phyloP scores from a whole-genome alignment of 2,888 invertebrate species.

The Thecophora atra region DNA sequence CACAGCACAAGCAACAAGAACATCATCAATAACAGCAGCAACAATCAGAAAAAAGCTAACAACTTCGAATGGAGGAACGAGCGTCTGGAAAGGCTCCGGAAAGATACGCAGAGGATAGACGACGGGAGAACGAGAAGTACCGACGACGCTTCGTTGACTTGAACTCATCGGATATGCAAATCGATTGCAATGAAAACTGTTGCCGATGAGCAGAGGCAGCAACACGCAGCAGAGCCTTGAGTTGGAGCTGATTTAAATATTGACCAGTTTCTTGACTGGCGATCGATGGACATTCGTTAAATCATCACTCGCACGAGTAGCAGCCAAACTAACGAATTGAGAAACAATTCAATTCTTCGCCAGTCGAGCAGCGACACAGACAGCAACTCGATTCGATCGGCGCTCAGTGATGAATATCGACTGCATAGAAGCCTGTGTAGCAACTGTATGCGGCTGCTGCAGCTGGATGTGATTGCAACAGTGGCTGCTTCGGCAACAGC shows the following conservation, averaged over 20 bases:
- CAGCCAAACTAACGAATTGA: conserved; percentile 29
- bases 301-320: conserved; percentile 29
- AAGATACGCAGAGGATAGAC: conserved; percentile 28
- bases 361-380: not conserved
- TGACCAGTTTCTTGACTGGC: conserved; percentile 19
- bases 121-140: not conserved
- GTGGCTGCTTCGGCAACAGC: conserved; percentile 15
- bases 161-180: conserved; percentile 38
- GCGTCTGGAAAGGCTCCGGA: too few species aligned
- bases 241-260: conserved; percentile 33
- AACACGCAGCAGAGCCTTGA: not conserved
- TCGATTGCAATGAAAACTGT: conserved; percentile 37
- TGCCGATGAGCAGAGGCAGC: conserved; percentile 13
- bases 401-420: conserved; percentile 17
- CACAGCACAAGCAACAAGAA: conserved; percentile 21
- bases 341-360: conserved; percentile 36
- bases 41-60: conserved; percentile 14
- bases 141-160: conserved; percentile 26
- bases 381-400: conserved; percentile 3
- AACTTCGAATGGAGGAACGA: not conserved
- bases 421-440: not conserved
- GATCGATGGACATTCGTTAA: conserved; percentile 30
- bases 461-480: conserved; percentile 4
- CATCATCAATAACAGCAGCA: conserved; percentile 26
- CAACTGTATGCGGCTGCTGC: conserved; percentile 19